Base-by-base conservation (phyloP, 1,140 invertebrate species). In the Portunus trituberculatus region DNA sequence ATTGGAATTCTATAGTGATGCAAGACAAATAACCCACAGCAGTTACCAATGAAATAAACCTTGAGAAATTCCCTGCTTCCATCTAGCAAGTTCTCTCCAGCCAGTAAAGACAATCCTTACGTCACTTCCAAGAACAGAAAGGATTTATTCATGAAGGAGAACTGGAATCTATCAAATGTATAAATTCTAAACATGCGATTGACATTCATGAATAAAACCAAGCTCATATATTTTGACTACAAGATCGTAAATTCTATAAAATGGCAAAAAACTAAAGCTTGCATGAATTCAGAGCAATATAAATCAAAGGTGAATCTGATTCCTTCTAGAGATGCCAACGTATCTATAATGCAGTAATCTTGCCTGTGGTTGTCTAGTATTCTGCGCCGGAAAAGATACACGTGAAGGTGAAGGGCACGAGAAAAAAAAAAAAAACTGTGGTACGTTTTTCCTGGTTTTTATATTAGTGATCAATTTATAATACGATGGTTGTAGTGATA, bases 141-240 rank as follows among this genome's bases (percentile, higher is more conserved):
- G 20, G 67, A 76, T 7, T 76, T 76, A 76, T 76, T 25, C 67
- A 76, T n/a, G 67, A 76, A n/a, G 67, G 20, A 59, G 52, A 59
- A 59, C 52, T 76, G 20, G 12, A 76, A 76, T 76, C 67, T 76
- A 76, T 76, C 20, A 76, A n/a, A 76, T 76, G 67, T n/a, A 76
- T 76, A 76, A 25, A 76, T 76, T 76, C 67, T 76, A 20, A 76
- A 76, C 4, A 76, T 76, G 25, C 67, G 67, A 76, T 76, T 76
- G 67, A 76, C 67, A 76, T 76, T 25, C 67, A 76, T 76, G 67
- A 76, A 76, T n/a, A 76, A n/a, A 76, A n/a, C 25, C 20, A 76
- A n/a, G 20, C 67, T n/a, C 67, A 76, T 76, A 76, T 76, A 76
- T 76, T 76, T 76, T 76, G 67, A 76, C 67, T 76, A 76, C 67